Percentiles rank a stretch among this genome's conserved stretches.
These are phyloP conservation scores for Temnothorax curvispinosus DNA, from an alignment of 1,140 invertebrate genomes.

Conservation along the genomic window DNA sequence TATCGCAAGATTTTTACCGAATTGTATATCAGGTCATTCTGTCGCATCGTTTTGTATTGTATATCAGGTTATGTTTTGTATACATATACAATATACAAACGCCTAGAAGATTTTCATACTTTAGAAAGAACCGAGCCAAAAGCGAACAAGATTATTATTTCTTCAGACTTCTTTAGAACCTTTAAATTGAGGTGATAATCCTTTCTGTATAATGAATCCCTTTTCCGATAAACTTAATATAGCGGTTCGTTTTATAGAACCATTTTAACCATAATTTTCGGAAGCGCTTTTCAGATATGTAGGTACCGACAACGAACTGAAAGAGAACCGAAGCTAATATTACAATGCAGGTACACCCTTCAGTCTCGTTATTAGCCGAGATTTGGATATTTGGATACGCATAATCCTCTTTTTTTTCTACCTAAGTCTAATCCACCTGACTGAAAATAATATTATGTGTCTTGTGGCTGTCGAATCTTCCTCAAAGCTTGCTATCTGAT, in stretches of 20 bases:
- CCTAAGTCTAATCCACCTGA: constrained; percentile 75
- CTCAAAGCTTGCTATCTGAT: constrained; percentile 71
- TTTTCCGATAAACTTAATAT: constrained; percentile 76
- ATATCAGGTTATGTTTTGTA: too few species aligned
- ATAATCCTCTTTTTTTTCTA: constrained; percentile 76
- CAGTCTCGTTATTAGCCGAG: constrained; percentile 75
- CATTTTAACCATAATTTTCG: background rate
- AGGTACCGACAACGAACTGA: constrained; percentile 4
- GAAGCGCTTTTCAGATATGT: background rate
- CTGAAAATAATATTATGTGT: constrained; percentile 72
- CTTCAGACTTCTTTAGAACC: background rate
- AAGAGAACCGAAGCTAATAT: constrained; percentile 50
- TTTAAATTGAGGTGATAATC: constrained; percentile 73
- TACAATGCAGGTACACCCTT: constrained; percentile 59
- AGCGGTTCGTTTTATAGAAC: constrained; percentile 51
- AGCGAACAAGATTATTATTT: background rate
- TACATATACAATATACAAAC: too few species aligned
- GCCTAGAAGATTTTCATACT: too few species aligned
- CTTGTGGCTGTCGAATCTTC: constrained; percentile 71
- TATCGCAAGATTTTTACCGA: background rate
- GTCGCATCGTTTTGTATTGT: background rate
- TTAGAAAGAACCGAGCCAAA: background rate
- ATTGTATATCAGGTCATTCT: background rate
- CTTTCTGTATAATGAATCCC: constrained; percentile 81
- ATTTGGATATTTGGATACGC: constrained; percentile 83